Percentiles rank a stretch among this genome's conserved stretches.
Conservation (phyloP, 92 coral and sea anemone species). For the Zoanthus sansibaricus region DNA sequence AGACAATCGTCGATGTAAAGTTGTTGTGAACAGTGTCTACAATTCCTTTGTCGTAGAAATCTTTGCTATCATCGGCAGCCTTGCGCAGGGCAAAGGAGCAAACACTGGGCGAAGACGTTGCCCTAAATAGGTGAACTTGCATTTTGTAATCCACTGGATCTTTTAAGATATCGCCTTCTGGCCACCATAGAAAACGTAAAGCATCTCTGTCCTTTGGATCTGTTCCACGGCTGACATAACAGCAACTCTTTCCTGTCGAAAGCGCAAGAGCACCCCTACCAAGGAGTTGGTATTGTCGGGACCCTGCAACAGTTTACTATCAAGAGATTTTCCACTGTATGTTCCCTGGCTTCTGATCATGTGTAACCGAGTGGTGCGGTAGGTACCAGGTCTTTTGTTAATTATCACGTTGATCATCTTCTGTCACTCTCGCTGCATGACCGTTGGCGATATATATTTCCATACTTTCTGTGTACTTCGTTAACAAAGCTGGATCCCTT, state of each 20-base stretch:
- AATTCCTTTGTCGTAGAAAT: not conserved
- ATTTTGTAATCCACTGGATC: not conserved
- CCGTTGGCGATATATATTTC: constrained; percentile 58
- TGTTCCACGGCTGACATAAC: not conserved
- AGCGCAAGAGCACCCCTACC: not conserved
- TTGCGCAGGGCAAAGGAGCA: not conserved
- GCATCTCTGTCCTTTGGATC: not conserved
- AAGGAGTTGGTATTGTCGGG: constrained; percentile 63
- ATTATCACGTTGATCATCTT: constrained; percentile 18
- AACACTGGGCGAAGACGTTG: not conserved
- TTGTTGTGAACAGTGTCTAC: not conserved
- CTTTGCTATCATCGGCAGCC: not conserved
- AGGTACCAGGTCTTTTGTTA: constrained; percentile 59
- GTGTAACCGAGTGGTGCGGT: constrained; percentile 71
- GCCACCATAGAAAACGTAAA: not conserved
- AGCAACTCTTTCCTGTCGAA: not conserved
- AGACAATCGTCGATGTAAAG: not conserved
- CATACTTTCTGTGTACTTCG: constrained; percentile 50
- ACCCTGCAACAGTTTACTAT: constrained; percentile 64
- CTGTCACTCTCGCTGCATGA: constrained; percentile 53
- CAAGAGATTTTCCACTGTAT: constrained; percentile 48
- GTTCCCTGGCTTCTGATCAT: constrained; percentile 66
- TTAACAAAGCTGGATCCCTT: constrained; percentile 45
- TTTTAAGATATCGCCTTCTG: not conserved
- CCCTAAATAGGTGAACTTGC: not conserved